Percentiles rank a stretch among this genome's conserved stretches.
These are phyloP conservation scores for Euwallacea similis DNA, from an alignment of 1,140 invertebrate genomes.

Conservation along the genomic window DNA sequence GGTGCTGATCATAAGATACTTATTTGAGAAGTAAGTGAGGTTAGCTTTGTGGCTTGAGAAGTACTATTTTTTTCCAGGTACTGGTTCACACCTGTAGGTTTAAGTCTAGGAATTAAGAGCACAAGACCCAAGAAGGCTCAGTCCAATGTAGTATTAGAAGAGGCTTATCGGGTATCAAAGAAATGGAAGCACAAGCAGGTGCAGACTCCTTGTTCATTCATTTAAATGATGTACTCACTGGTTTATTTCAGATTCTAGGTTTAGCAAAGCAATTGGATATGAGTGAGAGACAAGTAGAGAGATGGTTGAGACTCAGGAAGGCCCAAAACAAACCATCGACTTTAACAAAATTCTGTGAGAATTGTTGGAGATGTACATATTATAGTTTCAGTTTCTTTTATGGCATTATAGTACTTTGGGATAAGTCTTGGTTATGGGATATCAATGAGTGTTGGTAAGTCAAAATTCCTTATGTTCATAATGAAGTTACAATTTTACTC, in stretches of 20 bases:
- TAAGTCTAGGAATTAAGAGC: conserved; percentile 75
- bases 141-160: conserved; percentile 70
- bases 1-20: conserved; percentile 72
- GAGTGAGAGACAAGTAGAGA: conserved; percentile 79
- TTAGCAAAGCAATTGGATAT: conserved; percentile 86
- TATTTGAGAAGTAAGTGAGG: conserved; percentile 76
- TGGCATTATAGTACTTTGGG: conserved; percentile 80
- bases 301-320: conserved; percentile 83
- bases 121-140: conserved; percentile 72
- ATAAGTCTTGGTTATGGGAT: conserved; percentile 94
- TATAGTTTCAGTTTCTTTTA: conserved; percentile 83
- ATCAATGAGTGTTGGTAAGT: conserved; percentile 87
- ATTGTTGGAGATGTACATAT: conserved; percentile 86
- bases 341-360: conserved; percentile 90
- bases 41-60: conserved; percentile 27
- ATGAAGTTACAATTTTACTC: too few species aligned
- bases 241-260: conserved; percentile 63
- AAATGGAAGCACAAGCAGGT: conserved; percentile 77
- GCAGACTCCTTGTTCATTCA: conserved; percentile 18
- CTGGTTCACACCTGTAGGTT: conserved; percentile 75
- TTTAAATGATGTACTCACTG: neutral
- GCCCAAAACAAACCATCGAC: conserved; percentile 85
- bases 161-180: conserved; percentile 66
- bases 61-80: conserved; percentile 58
- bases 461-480: too few species aligned